Evolutionary conservation across 2,888 invertebrate genomes (phyloP), one percentile per base, ranked within the genome.

Genomic region (Nephrotoma guestfalica): DNA sequence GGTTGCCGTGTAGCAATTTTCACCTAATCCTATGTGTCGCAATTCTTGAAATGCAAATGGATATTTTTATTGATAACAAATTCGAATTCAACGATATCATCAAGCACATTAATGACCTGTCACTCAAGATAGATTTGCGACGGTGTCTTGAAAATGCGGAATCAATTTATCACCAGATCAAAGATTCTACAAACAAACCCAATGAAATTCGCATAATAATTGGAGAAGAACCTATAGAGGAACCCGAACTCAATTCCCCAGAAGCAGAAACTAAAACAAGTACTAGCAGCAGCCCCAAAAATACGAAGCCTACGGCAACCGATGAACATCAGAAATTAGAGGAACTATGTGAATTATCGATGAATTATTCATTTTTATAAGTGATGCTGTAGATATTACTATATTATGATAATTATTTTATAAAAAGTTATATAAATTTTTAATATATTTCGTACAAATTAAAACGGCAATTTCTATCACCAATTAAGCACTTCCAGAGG

Each of bases 41-140:
- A 86, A 97, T 99, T 90, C 93, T 99, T 87, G 98, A 98, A 89
- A 94, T 95, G 6, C 97, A 99, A 91, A 97, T 96, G 89, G 94
- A 94, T 87, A 93, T 95, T 40, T 93, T 99, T n/a, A 97, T 99
- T 89, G 96, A 96, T 89, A 97, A 96, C 90, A 94, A 96, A 89
- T 99, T 96, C 91, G 98, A 98, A 87, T 97, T 99, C 90, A 98
- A 97, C 7, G 99, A 99, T 93, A 99, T 98, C 90, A 92, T 98
- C 45, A 98, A 84, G 84, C 98, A 99, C 90, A 96, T 99, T 88
- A 99, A 99, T 92, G 99, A 99, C 90, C 92, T 99, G 88, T 96
- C 97, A 11, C 94, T 96, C 91, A 94, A 95, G 88, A 94, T 99
- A 86, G 95, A 98, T 89, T 93, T 99, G 7, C 95, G 96, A 87